Base-by-base conservation (phyloP, 1,140 invertebrate species). In the Caenorhabditis inopinata region DNA sequence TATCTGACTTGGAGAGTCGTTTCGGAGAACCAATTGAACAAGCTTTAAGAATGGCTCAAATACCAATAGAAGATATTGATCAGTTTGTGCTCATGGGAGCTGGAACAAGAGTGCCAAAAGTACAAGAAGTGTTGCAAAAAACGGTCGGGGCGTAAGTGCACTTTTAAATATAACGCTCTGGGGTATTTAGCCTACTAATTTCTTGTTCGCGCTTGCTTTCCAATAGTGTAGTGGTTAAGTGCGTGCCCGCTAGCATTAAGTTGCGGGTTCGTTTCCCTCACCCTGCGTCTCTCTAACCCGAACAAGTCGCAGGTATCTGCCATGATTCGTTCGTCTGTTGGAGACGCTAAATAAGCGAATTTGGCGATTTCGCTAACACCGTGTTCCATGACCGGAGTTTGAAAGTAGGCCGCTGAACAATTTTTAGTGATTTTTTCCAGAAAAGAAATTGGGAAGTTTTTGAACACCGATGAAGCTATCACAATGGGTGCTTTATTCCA, bases 391-490 rank as follows among this genome's bases (percentile, higher is more conserved):
- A 68, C 32, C 58, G 58, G 58, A 68, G 58, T 68, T 68, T 68
- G 58, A 68, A 29, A 68, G 58, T 68, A 68, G 58, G 58, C 32
- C 58, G 58, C 58, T 68, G 58, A 68, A 68, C 58, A 68, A 18
- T 68, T 42, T 68, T 42, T 18, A 21, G 23, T 23, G 16, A 27
- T 86, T 87, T 45, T n/a, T n/a, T n/a, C n/a, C 74, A 89, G 89
- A 84, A 85, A 88, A 78, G 96, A 98, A 76, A 91, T 98, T 12
- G 93, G 94, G 1, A 95, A 97, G 88, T 97, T 94, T 89, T 92
- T 99, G 5, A 99, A 99, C 90, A 95, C 96, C 3, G 97, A 99
- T 90, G 97, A 99, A 91, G 95, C 97, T 7, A 94, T 95, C 47
- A 93, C 95, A 5, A 91, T 99, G 89, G 97, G 97, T 0, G 96